Conservation (phyloP, 2,113 vertebrate species). For the Phylloscopus whistleri region DNA sequence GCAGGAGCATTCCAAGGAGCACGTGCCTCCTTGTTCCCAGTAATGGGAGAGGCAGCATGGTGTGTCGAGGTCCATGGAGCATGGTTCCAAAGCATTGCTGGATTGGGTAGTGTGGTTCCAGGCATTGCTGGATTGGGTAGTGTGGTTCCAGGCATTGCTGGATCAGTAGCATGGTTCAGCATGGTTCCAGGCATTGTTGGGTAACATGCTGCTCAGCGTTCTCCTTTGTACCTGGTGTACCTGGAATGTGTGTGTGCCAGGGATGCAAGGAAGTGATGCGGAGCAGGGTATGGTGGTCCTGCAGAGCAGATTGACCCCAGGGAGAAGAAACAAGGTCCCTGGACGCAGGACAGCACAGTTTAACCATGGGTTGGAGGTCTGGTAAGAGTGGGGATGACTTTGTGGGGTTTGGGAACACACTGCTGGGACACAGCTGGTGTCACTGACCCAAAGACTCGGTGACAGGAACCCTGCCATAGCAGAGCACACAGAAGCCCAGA, state of each 20-base stretch:
- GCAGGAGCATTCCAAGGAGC: background rate
- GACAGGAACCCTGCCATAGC: background rate
- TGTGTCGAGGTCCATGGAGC: fast-evolving
- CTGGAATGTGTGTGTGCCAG: fast-evolving
- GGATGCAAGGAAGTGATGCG: fast-evolving
- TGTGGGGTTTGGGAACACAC: background rate
- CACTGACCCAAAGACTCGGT: fast-evolving
- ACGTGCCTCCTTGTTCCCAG: fast-evolving
- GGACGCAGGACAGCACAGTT: fast-evolving
- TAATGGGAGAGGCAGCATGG: fast-evolving
- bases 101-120: fast-evolving
- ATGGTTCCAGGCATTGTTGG: fast-evolving
- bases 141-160: fast-evolving
- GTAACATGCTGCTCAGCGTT: fast-evolving
- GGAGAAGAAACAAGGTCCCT: background rate
- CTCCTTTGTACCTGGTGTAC: background rate
- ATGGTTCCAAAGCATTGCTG: fast-evolving
- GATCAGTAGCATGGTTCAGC: fast-evolving
- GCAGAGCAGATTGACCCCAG: background rate
- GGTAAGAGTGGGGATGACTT: background rate
- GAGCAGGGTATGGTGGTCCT: fast-evolving
- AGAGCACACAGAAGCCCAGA: background rate
- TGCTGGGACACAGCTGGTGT: background rate
- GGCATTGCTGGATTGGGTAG: fast-evolving
- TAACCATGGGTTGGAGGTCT: too few species aligned